Conservation (phyloP, 2,113 vertebrate species). For the Butorides virescens region DNA sequence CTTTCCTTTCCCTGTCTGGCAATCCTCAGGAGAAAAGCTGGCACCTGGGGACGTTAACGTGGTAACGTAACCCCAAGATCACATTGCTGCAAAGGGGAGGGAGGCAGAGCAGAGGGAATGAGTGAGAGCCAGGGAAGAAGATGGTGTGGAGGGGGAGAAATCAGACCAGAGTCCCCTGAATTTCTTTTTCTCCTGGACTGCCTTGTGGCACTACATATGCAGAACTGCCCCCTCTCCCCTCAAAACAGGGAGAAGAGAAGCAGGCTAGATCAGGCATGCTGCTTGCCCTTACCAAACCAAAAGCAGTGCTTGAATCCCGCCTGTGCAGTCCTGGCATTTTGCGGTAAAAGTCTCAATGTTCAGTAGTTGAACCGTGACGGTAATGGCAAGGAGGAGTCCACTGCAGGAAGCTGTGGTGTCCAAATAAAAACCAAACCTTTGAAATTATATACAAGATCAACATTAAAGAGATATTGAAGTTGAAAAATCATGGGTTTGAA, state of each 20-base stretch:
- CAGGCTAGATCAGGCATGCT: rapidly evolving
- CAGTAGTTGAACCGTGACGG: background rate
- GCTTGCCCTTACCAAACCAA: rapidly evolving
- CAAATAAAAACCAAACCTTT: background rate
- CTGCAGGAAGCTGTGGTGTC: background rate
- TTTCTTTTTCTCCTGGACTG: background rate
- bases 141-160: background rate
- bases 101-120: background rate
- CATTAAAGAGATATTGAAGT: background rate
- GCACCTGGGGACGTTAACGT: rapidly evolving
- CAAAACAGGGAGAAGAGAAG: background rate
- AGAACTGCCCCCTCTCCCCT: background rate
- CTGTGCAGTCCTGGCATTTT: rapidly evolving
- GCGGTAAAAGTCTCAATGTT: background rate
- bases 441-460: background rate
- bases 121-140: background rate
- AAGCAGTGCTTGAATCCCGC: background rate
- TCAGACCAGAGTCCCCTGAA: background rate
- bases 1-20: background rate
- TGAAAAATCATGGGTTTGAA: background rate
- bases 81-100: rapidly evolving
- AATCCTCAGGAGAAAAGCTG: background rate
- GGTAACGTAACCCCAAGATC: background rate
- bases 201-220: background rate
- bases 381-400: background rate